Percentiles rank a stretch among this genome's conserved stretches.
Conservation (phyloP, 2,113 vertebrate genomes). For the Desmodus rotundus region DNA sequence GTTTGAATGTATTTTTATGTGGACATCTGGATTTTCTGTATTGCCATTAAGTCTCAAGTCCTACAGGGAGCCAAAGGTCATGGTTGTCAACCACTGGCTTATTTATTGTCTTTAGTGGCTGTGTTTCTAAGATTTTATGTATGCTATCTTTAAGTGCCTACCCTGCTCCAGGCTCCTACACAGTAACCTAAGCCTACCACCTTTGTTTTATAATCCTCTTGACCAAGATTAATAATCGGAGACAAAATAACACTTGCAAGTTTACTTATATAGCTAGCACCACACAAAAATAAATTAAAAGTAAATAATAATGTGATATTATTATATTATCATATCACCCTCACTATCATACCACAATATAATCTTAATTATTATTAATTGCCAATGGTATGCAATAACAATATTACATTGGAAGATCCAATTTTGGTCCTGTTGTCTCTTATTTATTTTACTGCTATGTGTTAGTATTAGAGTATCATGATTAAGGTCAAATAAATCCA, state of each 20-base stretch:
- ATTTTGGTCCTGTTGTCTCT: not conserved
- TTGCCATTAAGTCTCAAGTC: not conserved
- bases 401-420: not conserved
- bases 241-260: not conserved
- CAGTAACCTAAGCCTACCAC: not conserved
- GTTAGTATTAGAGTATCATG: not conserved
- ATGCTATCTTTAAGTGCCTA: not conserved
- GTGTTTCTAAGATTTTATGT: not conserved
- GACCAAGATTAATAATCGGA: not conserved
- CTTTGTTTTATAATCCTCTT: not conserved
- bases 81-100: rapidly evolving
- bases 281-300: not conserved
- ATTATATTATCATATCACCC: not conserved
- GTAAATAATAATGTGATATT: not conserved
- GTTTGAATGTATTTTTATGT: not conserved
- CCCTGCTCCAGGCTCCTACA: not conserved
- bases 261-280: not conserved
- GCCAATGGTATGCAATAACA: not conserved
- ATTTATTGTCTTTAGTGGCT: not conserved
- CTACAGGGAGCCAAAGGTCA: too few species aligned
- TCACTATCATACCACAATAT: not conserved
- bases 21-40: not conserved
- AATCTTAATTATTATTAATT: conserved; percentile 10
- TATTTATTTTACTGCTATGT: not conserved
- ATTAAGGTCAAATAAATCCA: not conserved